Base-by-base conservation (phyloP, 2,113 vertebrate species). In the Ammospiza nelsoni region DNA sequence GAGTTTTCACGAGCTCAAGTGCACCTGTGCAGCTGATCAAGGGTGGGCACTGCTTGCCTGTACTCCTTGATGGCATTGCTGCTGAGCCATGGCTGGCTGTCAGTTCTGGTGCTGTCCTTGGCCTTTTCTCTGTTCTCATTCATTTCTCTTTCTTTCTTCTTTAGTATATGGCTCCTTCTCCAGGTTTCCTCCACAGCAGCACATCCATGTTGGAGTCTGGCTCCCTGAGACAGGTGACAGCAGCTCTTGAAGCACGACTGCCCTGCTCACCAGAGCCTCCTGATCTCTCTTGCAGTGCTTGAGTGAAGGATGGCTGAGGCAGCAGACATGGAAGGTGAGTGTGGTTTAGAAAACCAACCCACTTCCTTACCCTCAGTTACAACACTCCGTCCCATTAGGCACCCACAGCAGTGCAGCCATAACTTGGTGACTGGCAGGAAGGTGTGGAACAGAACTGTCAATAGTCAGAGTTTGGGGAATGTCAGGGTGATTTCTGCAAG, bases 161-260 rank as follows among this genome's bases (percentile, higher is more conserved):
- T 52, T 57, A 92, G 83, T 75, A 83, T 46, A 49, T 6, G n/a
- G 83, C 83, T 96, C 61, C 82, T 94, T 51, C 84, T 92, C 23
- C 74, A 54, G 22, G 41, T 73, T 89, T 81, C 83, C 22, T 52
- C 54, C 1, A 0, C 57, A 83, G 76, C 46, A 93, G 63, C 39
- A 22, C 9, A 35, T 71, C 57, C 6, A 0, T 12, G 10, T 20
- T 90, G 83, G 68, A 86, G 22, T 55, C 58, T 8, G 15, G 33
- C 57, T 81, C 43, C 46, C 65, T 51, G 73, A 59, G 66, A 63
- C 5, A 33, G 35, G 43, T 3, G 5, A 8, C 3, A 15, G 43
- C 59, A 81, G 55, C 71, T 83, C 29, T 69, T 74, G 84, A 85
- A 94, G 81, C 37, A 55, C 37, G 48, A 15, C 39, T 41, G 15